A percentile compares a stretch with the other conserved stretches of the same genome.
Conservation (phyloP, 2,797 vertebrate species). For the Danionella dracula region DNA sequence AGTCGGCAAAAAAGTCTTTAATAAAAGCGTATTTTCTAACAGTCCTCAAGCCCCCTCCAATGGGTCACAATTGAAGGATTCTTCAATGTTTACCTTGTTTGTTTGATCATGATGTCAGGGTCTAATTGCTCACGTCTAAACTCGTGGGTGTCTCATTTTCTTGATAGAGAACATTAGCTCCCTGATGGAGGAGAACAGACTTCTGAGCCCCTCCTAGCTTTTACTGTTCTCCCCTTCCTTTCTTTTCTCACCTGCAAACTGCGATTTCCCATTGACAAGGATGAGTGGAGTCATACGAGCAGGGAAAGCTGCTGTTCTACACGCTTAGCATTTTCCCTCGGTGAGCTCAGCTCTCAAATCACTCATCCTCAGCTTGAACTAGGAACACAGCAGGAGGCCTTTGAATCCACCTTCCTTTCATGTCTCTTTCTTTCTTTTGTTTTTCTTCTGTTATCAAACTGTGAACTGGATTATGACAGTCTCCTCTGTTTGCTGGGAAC, state of each 20-base stretch:
- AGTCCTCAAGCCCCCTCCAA: no score
- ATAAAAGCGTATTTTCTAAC: no score
- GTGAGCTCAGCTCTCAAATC: constrained; percentile 38
- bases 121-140: constrained; percentile 32
- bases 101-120: constrained; percentile 22
- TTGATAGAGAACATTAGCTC: constrained; percentile 8
- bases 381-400: constrained; percentile 33
- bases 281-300: constrained; percentile 37
- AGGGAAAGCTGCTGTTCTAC: constrained; percentile 40
- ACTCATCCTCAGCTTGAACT: constrained; percentile 39
- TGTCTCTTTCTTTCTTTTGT: constrained; percentile 5
- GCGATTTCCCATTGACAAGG: constrained; percentile 40
- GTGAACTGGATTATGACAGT: constrained; percentile 4
- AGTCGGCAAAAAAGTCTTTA: no score
- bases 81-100: not conserved
- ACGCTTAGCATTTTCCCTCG: constrained; percentile 39
- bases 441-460: constrained; percentile 10
- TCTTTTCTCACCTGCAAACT: constrained; percentile 24
- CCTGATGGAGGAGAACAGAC: constrained; percentile 1
- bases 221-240: constrained; percentile 21
- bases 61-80: no score
- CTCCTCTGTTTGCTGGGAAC: not conserved
- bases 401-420: constrained; percentile 39
- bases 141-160: constrained; percentile 25
- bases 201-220: constrained; percentile 8